Evolutionary conservation across 2,113 vertebrate species (phyloP), one percentile per base, ranked within the genome.

Genomic region (Pollimyrus isidori): DNA sequence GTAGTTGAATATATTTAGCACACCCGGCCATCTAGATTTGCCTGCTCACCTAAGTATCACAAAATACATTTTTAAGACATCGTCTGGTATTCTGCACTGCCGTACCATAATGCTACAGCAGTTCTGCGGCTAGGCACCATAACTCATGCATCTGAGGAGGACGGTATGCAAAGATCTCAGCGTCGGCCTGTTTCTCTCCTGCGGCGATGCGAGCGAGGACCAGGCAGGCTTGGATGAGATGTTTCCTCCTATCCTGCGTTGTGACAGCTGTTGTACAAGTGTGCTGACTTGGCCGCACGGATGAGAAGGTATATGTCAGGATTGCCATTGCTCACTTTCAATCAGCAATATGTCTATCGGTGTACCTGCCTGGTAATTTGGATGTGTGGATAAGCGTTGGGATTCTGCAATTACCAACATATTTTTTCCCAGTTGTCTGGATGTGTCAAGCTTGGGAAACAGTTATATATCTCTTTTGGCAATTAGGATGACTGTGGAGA

Each of bases 231-330:
- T 35, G 85, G 50, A 56, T 26, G 50, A 53, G 48, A 56, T 2
- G 49, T 17, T 52, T 87, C 73, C 73, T 87, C 50, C 30, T 56
- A 46, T 21, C 39, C 85, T 87, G 49, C 50, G 7, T 56, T 53
- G 85, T 87, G 85, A 87, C 85, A 53, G 50, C 85, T 26, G 49
- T 21, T 56, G 85, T 87, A 35, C 13, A 87, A 87, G 49, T 87
- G n/a, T 87, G 85, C 50, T 87, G 45, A 53, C 49, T 87, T 56
- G 50, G 85, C n/a, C 85, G 42, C 42, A 42, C 13, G 85, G 85
- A 87, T 13, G 26, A 87, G 49, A 50, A 87, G 85, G 13, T 87
- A 87, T 35, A 35, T 39, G 85, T 87, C 50, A 87, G 85, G 85
- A 30, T 7, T 87, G 50, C 50, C 45, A 39, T 39, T 39, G 85